phyloP scores from a whole-genome alignment of 2,113 vertebrate species.

The Athene noctua region DNA sequence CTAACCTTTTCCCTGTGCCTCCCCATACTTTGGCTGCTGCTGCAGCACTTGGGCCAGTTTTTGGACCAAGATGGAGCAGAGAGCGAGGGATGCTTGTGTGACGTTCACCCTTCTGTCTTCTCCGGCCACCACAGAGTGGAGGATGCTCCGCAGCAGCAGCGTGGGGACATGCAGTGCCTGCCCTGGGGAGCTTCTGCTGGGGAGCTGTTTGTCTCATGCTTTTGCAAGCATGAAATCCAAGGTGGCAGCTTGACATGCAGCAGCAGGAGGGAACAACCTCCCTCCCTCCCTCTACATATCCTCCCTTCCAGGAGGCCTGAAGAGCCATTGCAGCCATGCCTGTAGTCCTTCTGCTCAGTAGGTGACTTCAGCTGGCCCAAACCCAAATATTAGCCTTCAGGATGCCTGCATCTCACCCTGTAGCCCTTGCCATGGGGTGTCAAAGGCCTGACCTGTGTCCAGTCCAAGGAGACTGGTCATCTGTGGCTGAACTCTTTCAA shows the following conservation, averaged over 20 bases:
- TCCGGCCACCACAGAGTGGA: neutral
- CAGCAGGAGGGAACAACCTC: neutral
- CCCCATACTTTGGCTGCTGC: neutral
- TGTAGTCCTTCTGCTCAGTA: neutral
- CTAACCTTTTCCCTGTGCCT: neutral
- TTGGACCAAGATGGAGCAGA: neutral
- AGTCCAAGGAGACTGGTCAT: neutral
- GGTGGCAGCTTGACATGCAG: neutral
- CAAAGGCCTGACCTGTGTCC: neutral
- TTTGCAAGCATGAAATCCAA: neutral
- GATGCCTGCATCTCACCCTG: neutral
- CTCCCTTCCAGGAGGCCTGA: neutral
- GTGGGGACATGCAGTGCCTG: neutral
- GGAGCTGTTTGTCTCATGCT: neutral
- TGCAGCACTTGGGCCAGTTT: neutral
- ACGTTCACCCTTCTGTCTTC: accelerated
- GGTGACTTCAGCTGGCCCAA: neutral
- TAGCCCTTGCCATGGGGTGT: neutral
- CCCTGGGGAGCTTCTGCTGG: neutral
- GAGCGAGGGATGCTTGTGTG: accelerated
- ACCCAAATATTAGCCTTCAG: neutral
- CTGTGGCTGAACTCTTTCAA: neutral
- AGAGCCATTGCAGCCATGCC: neutral
- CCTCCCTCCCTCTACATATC: neutral
- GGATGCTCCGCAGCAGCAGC: neutral